Conservation (phyloP, 2,797 vertebrate species). For the Erethizon dorsatum region DNA sequence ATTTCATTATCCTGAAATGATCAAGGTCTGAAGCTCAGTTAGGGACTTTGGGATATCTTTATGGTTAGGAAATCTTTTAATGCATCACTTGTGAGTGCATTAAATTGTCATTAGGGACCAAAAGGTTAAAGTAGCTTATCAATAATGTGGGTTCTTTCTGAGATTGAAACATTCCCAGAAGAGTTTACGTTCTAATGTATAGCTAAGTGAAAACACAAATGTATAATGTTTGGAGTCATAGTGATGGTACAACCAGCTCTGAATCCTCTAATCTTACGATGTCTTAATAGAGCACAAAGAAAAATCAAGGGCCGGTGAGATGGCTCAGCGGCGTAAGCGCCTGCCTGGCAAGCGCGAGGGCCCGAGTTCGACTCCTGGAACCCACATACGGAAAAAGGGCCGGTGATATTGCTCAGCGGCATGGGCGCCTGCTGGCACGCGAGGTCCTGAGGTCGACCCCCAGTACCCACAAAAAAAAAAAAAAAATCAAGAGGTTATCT, state of each 20-base stretch:
- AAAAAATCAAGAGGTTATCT: constrained; percentile 6
- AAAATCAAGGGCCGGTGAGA: no score
- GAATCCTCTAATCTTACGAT: constrained; percentile 21
- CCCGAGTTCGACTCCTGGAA: no score
- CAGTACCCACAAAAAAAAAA: no score
- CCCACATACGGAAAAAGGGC: no score
- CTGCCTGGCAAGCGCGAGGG: no score
- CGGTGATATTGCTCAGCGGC: no score
- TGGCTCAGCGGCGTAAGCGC: no score
- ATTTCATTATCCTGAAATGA: constrained; percentile 77
- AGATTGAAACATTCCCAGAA: constrained; percentile 73
- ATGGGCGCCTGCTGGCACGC: no score
- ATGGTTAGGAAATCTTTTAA: constrained; percentile 66
- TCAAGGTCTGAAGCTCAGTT: constrained; percentile 77
- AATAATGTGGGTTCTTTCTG: constrained; percentile 66
- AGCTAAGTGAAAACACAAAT: constrained; percentile 63
- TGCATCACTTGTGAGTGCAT: constrained; percentile 70
- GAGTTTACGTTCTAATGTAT: constrained; percentile 42
- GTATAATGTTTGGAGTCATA: constrained; percentile 28
- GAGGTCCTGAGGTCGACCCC: no score
- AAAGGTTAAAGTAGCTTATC: constrained; percentile 64
- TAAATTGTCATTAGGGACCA: constrained; percentile 73
- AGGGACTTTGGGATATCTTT: constrained; percentile 77
- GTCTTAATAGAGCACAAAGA: constrained; percentile 39
- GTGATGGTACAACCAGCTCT: constrained; percentile 39